Evolutionary conservation across 2,888 invertebrate genomes (phyloP).

Genomic region (Slavum lentiscoides): DNA sequence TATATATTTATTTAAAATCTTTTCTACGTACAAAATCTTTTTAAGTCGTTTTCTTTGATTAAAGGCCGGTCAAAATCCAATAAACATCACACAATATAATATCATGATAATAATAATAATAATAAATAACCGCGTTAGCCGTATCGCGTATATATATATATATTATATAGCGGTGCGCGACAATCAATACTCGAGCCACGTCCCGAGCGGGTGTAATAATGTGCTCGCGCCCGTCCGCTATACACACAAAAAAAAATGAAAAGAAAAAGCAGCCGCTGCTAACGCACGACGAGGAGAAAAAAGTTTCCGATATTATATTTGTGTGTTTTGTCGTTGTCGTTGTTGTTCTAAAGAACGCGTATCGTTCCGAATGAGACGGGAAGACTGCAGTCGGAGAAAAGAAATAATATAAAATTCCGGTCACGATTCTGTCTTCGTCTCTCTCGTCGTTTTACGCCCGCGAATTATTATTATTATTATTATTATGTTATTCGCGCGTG

Average conservation of each 20-base stretch:
- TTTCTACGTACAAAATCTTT: too few species aligned
- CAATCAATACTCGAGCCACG: conserved; percentile 27
- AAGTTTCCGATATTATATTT: conserved; percentile 32
- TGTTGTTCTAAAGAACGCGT: conserved; percentile 33
- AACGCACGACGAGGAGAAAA: conserved; percentile 8
- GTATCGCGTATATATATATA: too few species aligned
- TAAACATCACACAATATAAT: too few species aligned
- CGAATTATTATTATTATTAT: conserved; percentile 1
- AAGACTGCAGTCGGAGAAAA: neutral
- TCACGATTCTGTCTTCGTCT: conserved; percentile 12
- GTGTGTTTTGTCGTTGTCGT: neutral
- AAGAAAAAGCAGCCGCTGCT: too few species aligned
- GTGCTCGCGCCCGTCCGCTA: neutral
- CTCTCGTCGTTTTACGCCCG: neutral
- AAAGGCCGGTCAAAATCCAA: too few species aligned
- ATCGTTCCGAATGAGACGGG: neutral
- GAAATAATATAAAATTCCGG: conserved; percentile 48
- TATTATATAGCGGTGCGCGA: neutral
- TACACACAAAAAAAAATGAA: neutral
- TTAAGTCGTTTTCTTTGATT: too few species aligned
- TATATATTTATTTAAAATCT: too few species aligned
- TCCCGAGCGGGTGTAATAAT: neutral
- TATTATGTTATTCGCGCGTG: conserved; percentile 32
- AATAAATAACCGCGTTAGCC: too few species aligned
- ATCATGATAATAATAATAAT: too few species aligned